Evolutionary conservation across 2,888 invertebrate species (phyloP).

Genomic region (Aplocera efformata): DNA sequence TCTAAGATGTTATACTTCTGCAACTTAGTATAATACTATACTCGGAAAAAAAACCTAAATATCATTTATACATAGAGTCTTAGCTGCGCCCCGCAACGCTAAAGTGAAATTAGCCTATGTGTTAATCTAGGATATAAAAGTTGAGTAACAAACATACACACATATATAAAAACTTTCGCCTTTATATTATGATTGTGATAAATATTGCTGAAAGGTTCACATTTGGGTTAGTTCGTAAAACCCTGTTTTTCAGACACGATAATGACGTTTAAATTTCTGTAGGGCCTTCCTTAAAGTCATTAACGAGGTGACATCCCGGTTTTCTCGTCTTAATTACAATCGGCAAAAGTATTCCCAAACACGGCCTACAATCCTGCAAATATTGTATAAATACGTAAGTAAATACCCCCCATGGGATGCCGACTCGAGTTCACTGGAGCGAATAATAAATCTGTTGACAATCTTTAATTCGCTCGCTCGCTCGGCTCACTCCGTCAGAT

Average conservation of each 20-base stretch:
- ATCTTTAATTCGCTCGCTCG: slow-evolving; percentile 71
- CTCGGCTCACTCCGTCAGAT: slow-evolving; percentile 49
- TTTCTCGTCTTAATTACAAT: slow-evolving; percentile 31
- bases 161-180: too few species aligned
- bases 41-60: too few species aligned
- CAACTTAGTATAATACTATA: too few species aligned
- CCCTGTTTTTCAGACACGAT: not conserved
- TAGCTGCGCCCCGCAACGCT: too few species aligned
- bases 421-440: slow-evolving; percentile 65
- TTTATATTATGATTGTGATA: too few species aligned
- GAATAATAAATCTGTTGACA: slow-evolving; percentile 79
- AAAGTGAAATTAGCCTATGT: too few species aligned
- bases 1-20: too few species aligned
- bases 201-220: too few species aligned
- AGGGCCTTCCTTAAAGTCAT: slow-evolving; percentile 17
- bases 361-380: slow-evolving; percentile 30
- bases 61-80: too few species aligned
- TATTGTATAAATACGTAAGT: slow-evolving; percentile 46
- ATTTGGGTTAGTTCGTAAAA: too few species aligned
- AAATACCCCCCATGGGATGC: slow-evolving; percentile 49
- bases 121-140: too few species aligned
- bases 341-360: slow-evolving; percentile 31
- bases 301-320: slow-evolving; percentile 22
- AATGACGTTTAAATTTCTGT: not conserved
- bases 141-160: too few species aligned